These are phyloP conservation scores for Thomomys bottae DNA, from an alignment of 2,113 vertebrate species.

Conservation along the genomic window DNA sequence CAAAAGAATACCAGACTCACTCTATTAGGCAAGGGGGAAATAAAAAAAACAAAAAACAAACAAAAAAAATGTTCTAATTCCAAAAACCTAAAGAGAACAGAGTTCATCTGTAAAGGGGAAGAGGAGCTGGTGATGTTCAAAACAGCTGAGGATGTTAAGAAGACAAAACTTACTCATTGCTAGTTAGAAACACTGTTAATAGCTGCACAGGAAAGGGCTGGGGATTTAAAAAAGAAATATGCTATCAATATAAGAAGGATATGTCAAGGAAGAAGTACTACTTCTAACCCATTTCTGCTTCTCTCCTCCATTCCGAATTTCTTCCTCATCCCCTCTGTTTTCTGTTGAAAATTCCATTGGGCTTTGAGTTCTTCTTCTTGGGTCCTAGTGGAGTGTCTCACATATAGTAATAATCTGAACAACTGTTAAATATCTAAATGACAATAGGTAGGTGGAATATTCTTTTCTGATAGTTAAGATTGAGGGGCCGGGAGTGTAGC, in stretches of 20 bases:
- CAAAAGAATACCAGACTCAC: not conserved
- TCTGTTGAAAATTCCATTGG: not conserved
- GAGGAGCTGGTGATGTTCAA: not conserved
- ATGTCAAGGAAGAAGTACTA: not conserved
- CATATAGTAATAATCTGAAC: not conserved
- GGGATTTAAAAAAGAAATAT: not conserved
- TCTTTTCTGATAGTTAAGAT: not conserved
- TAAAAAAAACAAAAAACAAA: no score
- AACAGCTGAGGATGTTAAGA: not conserved
- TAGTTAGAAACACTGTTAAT: not conserved
- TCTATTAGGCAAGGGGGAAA: not conserved
- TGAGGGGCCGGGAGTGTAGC: no score
- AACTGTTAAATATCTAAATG: not conserved
- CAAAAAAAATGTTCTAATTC: not conserved
- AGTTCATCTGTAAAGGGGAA: rapidly evolving
- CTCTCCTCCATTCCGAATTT: not conserved
- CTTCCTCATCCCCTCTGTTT: not conserved
- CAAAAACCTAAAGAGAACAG: not conserved
- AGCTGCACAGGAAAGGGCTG: no score
- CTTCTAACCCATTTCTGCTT: no score
- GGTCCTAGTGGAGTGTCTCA: not conserved
- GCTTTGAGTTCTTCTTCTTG: not conserved
- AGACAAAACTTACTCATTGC: not conserved
- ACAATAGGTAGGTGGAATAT: not conserved
- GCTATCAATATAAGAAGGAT: not conserved